These are phyloP conservation scores for Anarsia innoxiella DNA, from an alignment of 2,888 invertebrate species.

Conservation along the genomic window DNA sequence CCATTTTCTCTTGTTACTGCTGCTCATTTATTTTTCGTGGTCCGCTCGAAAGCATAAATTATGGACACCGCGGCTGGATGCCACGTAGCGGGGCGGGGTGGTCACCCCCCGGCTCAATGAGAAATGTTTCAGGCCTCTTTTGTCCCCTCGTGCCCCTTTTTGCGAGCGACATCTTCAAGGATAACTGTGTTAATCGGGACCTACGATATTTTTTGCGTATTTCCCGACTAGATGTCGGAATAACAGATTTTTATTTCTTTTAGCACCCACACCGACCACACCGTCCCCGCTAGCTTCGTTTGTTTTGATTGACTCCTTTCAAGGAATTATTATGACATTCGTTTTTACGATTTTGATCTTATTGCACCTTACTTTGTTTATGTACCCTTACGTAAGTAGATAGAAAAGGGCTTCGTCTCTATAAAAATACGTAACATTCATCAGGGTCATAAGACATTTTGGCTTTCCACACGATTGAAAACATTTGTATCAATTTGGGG, in stretches of 20 bases:
- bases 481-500: constrained; percentile 2
- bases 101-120: constrained; percentile 46
- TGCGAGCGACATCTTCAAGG: constrained; percentile 69
- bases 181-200: constrained; percentile 69
- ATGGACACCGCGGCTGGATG: constrained; percentile 61
- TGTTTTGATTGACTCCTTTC: constrained; percentile 36
- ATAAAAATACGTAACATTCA: background rate
- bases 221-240: constrained; percentile 40
- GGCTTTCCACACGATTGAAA: background rate
- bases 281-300: constrained; percentile 25
- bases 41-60: constrained; percentile 67
- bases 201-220: constrained; percentile 50
- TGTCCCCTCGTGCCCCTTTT: constrained; percentile 65
- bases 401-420: too few relatives aligned
- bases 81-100: constrained; percentile 38
- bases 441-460: background rate
- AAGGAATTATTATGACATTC: constrained; percentile 10
- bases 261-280: too few relatives aligned
- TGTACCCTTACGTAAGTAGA: background rate
- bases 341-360: constrained; percentile 1
- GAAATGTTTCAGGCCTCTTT: constrained; percentile 68
- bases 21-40: constrained; percentile 68
- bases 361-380: background rate
- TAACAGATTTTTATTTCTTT: constrained; percentile 38
- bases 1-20: constrained; percentile 48